A percentile compares a stretch with the other conserved stretches of the same genome.
These are phyloP conservation scores for Danaus chrysippus DNA, from an alignment of 2,888 invertebrate species.

Conservation along the genomic window DNA sequence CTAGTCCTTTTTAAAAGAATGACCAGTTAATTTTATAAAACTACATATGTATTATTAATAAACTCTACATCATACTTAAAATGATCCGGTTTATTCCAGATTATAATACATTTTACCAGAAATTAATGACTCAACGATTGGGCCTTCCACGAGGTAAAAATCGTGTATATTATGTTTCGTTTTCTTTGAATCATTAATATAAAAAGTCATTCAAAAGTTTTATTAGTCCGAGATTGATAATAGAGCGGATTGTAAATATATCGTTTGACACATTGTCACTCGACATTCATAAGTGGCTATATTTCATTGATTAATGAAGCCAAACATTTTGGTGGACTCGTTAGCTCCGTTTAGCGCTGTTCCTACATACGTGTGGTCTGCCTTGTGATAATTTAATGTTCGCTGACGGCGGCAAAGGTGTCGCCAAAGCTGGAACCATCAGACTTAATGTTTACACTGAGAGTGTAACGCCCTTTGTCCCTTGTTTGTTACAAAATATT, in stretches of 20 bases:
- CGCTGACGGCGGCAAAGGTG: constrained; percentile 48
- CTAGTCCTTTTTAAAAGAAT: too few relatives aligned
- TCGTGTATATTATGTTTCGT: too few relatives aligned
- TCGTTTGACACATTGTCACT: too few relatives aligned
- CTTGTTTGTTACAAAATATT: constrained; percentile 79
- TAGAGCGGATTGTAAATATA: too few relatives aligned
- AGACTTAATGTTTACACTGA: constrained; percentile 58
- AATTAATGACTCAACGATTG: too few relatives aligned
- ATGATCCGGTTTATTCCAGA: not conserved
- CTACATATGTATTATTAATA: not conserved
- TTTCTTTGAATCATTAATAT: too few relatives aligned
- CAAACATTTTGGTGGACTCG: constrained; percentile 24
- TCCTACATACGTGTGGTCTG: constrained; percentile 33
- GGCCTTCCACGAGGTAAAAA: too few relatives aligned
- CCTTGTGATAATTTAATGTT: constrained; percentile 69
- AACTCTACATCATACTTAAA: constrained; percentile 1
- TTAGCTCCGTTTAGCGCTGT: constrained; percentile 38
- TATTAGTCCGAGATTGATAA: too few relatives aligned
- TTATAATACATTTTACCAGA: too few relatives aligned
- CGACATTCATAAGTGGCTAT: constrained; percentile 1
- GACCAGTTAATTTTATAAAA: not conserved
- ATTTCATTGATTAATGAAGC: constrained; percentile 19
- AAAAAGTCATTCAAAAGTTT: too few relatives aligned
- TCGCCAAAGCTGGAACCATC: constrained; percentile 43
- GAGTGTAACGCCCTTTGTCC: constrained; percentile 77